These are phyloP conservation scores for Pterostichus madidus DNA, from an alignment of 2,888 invertebrate species.

Conservation along the genomic window DNA sequence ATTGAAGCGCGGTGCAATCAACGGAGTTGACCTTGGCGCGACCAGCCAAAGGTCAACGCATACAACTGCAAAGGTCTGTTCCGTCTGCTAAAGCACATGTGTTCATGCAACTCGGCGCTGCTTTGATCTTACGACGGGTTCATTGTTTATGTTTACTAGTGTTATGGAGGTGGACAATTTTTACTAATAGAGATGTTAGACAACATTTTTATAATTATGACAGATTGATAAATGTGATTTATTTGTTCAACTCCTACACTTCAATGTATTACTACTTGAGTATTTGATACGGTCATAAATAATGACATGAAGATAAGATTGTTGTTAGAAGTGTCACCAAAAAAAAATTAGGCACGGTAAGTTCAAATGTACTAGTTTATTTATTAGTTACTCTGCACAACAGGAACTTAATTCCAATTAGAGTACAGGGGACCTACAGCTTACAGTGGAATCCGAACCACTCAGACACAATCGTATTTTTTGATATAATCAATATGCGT, in stretches of 20 bases:
- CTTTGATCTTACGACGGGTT: neutral
- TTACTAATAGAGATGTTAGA: slow-evolving; percentile 29
- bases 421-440: no score
- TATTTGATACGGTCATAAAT: slow-evolving; percentile 19
- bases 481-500: no score
- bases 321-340: no score
- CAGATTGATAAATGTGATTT: slow-evolving; percentile 19
- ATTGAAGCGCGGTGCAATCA: slow-evolving; percentile 44
- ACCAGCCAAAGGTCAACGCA: slow-evolving; percentile 37
- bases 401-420: no score
- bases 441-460: no score
- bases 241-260: slow-evolving; percentile 2
- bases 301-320: neutral
- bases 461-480: no score
- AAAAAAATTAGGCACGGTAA: no score
- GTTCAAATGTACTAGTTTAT: no score
- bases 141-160: slow-evolving; percentile 14
- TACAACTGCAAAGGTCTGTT: slow-evolving; percentile 11
- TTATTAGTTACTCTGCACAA: no score
- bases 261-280: neutral
- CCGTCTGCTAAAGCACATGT: neutral
- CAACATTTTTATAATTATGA: slow-evolving; percentile 30
- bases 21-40: slow-evolving; percentile 27
- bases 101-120: neutral
- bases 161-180: slow-evolving; percentile 31